These are phyloP conservation scores for Naja naja DNA, from an alignment of 2,113 vertebrate genomes.

Conservation along the genomic window DNA sequence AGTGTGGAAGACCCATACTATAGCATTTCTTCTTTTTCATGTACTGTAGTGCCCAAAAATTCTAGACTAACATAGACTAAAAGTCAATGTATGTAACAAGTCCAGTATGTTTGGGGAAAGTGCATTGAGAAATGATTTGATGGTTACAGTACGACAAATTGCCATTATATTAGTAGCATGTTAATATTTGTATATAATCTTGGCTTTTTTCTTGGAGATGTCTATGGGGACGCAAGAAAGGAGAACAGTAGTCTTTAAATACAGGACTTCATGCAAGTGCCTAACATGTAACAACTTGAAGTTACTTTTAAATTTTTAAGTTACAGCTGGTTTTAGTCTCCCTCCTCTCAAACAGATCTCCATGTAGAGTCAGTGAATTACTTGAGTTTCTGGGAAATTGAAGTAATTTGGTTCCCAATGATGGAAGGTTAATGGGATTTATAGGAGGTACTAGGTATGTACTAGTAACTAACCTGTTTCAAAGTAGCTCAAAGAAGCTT, in stretches of 20 bases:
- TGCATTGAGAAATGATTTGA: background rate
- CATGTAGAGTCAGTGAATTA: background rate
- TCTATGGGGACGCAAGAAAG: background rate
- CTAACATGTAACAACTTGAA: background rate
- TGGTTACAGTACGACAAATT: background rate
- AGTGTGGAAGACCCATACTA: background rate
- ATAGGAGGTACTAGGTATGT: background rate
- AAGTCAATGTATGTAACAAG: background rate
- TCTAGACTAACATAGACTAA: background rate
- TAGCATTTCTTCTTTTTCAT: background rate
- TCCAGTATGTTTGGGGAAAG: background rate
- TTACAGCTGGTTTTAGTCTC: background rate
- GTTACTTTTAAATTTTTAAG: background rate
- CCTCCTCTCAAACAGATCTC: background rate
- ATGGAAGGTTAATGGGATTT: background rate
- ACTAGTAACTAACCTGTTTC: conserved; percentile 13
- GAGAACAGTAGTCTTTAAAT: background rate
- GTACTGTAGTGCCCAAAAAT: background rate
- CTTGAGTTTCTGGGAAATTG: background rate
- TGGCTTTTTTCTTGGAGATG: background rate
- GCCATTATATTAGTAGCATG: background rate
- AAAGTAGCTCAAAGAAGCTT: background rate
- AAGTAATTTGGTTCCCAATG: fast-evolving
- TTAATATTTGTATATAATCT: background rate
- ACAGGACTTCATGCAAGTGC: fast-evolving